Evolutionary conservation across 1,140 invertebrate genomes (phyloP).

Genomic region (Bombus pyrosoma): DNA sequence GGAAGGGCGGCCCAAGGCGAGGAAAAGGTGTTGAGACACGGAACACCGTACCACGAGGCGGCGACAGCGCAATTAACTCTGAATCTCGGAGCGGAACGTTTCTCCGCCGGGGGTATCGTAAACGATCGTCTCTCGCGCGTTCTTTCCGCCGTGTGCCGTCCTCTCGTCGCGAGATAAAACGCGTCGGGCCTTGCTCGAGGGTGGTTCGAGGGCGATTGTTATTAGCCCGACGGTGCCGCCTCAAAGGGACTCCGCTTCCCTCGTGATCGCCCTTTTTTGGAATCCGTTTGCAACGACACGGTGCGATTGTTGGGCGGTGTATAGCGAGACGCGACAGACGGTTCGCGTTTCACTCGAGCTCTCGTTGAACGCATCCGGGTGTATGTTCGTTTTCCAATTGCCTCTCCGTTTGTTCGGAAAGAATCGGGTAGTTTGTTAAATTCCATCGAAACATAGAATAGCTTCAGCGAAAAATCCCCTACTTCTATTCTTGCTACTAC

Average conservation of each 20-base stretch:
- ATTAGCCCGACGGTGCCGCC: constrained; percentile 22
- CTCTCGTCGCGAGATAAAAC: constrained; percentile 58
- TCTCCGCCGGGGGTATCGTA: constrained; percentile 38
- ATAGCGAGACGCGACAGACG: background rate
- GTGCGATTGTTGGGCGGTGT: constrained; percentile 20
- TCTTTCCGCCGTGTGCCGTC: constrained; percentile 35
- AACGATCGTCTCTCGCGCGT: constrained; percentile 52
- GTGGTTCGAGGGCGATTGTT: constrained; percentile 54
- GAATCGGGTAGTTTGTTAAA: background rate
- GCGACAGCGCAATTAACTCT: constrained; percentile 58
- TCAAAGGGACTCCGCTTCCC: constrained; percentile 24
- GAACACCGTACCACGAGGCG: constrained; percentile 34
- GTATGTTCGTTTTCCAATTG: background rate
- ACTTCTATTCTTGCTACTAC: no score
- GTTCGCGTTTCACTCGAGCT: background rate
- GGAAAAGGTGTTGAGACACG: constrained; percentile 4
- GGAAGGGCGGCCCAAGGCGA: background rate
- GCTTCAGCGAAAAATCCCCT: no score
- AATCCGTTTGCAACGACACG: constrained; percentile 21
- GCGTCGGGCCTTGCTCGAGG: constrained; percentile 28
- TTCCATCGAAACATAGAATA: background rate
- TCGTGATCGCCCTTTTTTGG: constrained; percentile 18
- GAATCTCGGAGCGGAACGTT: constrained; percentile 22
- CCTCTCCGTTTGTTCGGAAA: background rate
- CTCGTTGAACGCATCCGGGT: background rate